phyloP scores from a whole-genome alignment of 2,797 vertebrate genomes.

The Otolemur crassicaudatus region DNA sequence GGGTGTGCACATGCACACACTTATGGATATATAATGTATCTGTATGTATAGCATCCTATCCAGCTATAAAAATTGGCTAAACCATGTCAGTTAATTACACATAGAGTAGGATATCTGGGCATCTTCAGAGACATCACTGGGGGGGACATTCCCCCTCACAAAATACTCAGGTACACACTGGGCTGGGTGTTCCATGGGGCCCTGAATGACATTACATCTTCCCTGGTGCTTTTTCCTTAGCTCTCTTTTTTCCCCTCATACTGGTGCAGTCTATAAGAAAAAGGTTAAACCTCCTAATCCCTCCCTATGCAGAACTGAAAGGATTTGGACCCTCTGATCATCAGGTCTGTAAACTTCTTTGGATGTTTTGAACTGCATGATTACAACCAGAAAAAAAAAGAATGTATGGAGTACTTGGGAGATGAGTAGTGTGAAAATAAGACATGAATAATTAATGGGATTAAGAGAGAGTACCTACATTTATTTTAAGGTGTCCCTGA shows the following conservation, averaged over 20 bases:
- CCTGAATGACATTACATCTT: neutral
- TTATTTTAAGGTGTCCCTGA: slow-evolving; percentile 64
- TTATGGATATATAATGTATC: too few species aligned
- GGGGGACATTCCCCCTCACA: neutral
- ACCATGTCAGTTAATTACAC: neutral
- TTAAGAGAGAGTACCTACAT: slow-evolving; percentile 62
- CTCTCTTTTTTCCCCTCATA: neutral
- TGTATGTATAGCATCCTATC: neutral
- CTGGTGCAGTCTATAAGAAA: slow-evolving; percentile 17
- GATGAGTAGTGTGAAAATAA: slow-evolving; percentile 64
- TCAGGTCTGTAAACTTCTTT: slow-evolving; percentile 47
- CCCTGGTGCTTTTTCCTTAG: neutral
- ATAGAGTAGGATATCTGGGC: neutral
- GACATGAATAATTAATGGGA: slow-evolving; percentile 78
- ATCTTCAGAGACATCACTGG: neutral
- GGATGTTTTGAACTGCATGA: slow-evolving; percentile 73
- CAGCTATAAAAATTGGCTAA: neutral
- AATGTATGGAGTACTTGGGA: slow-evolving; percentile 51
- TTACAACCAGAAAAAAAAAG: slow-evolving; percentile 38
- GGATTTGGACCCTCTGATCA: slow-evolving; percentile 55
- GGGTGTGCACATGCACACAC: neutral
- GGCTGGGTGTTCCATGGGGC: neutral
- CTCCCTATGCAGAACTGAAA: slow-evolving; percentile 43
- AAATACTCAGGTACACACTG: neutral
- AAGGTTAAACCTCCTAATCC: slow-evolving; percentile 51